Conservation (phyloP, 2,888 invertebrate genomes). For the Isoperla grammatica region DNA sequence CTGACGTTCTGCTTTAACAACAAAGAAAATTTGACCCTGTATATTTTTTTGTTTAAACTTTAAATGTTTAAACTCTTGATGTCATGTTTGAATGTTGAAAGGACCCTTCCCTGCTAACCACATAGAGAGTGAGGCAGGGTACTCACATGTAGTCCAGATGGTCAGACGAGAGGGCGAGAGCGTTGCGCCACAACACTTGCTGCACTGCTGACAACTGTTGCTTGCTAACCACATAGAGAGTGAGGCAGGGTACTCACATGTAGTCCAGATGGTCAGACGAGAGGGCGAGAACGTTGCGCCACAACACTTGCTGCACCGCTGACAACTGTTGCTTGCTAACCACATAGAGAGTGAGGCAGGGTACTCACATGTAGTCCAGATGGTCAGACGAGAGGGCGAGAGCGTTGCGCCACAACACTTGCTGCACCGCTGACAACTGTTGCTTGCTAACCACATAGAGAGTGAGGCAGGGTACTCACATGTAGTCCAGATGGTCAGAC, state of each 20-base stretch:
- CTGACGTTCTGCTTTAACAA: too few relatives aligned
- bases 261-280: slow-evolving; percentile 6
- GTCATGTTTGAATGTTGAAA: too few relatives aligned
- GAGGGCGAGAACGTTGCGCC: slow-evolving; percentile 42
- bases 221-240: too few relatives aligned
- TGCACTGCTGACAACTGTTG: slow-evolving; percentile 49
- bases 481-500: not conserved
- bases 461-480: too few relatives aligned
- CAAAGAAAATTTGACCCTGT: too few relatives aligned
- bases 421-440: slow-evolving; percentile 49
- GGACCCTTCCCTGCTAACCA: too few relatives aligned
- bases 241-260: too few relatives aligned
- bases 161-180: slow-evolving; percentile 10
- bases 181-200: slow-evolving; percentile 51
- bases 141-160: slow-evolving; percentile 16
- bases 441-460: slow-evolving; percentile 46
- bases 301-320: slow-evolving; percentile 50
- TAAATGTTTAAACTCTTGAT: too few relatives aligned
- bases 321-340: slow-evolving; percentile 48
- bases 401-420: slow-evolving; percentile 50
- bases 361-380: slow-evolving; percentile 18
- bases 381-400: slow-evolving; percentile 4
- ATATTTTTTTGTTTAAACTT: too few relatives aligned
- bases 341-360: too few relatives aligned
- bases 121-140: too few relatives aligned